A percentile compares a stretch with the other conserved stretches of the same genome.
These are phyloP conservation scores for Procapra przewalskii DNA, from an alignment of 2,113 vertebrate genomes.

Conservation along the genomic window DNA sequence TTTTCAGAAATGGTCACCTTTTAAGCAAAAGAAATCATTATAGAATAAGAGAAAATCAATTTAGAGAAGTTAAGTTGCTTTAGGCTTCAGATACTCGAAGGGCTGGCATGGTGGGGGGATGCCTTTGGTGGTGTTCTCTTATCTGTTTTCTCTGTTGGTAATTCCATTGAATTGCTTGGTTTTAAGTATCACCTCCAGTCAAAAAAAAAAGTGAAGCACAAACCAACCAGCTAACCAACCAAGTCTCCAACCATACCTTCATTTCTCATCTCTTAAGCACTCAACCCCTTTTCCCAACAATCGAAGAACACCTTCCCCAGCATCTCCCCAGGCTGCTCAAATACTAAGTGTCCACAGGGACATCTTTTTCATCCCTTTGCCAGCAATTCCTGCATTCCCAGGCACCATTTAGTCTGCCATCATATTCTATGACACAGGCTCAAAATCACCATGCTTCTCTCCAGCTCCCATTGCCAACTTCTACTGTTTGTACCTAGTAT, in stretches of 20 bases:
- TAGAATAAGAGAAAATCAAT: neutral
- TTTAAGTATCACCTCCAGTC: neutral
- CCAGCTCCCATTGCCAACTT: neutral
- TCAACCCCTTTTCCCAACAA: neutral
- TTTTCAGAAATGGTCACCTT: neutral
- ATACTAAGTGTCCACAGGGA: neutral
- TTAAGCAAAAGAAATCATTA: neutral
- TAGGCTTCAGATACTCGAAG: neutral
- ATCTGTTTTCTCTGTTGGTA: neutral
- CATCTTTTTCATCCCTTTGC: neutral
- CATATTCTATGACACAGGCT: neutral
- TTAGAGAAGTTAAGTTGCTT: neutral
- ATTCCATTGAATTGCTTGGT: slow-evolving; percentile 11
- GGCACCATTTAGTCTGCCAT: neutral
- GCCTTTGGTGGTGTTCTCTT: neutral
- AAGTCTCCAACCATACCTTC: neutral
- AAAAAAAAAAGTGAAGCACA: neutral
- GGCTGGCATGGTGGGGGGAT: neutral
- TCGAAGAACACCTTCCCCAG: neutral
- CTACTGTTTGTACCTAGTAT: neutral
- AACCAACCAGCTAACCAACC: neutral
- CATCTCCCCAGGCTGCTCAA: neutral
- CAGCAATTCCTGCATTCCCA: neutral
- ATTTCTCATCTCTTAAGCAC: neutral
- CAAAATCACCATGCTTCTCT: neutral